phyloP scores from a whole-genome alignment of 2,888 invertebrate genomes.

The Matsumyia berberina region DNA sequence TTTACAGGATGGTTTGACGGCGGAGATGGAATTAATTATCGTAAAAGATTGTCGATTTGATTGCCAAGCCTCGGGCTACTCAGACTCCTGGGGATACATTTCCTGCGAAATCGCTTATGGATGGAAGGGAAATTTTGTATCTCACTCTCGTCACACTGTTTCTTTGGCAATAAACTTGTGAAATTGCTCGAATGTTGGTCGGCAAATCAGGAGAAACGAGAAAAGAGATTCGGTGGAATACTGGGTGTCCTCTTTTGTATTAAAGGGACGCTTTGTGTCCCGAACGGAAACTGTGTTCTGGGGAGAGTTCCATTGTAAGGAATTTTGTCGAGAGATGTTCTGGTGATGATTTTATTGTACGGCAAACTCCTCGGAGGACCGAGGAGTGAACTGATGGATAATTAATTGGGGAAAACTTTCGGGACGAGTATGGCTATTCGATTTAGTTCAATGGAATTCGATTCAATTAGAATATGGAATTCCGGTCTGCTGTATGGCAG shows the following conservation, averaged over 20 bases:
- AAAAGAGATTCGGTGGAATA: not conserved
- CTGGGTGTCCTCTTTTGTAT: slow-evolving; percentile 7
- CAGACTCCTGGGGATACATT: not conserved
- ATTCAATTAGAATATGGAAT: slow-evolving; percentile 27
- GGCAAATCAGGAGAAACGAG: not conserved
- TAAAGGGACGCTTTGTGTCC: slow-evolving; percentile 3
- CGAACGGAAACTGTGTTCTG: not conserved
- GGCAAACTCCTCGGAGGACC: not conserved
- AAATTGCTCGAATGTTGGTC: slow-evolving; percentile 3
- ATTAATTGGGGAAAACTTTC: slow-evolving; percentile 38
- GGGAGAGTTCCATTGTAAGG: not conserved
- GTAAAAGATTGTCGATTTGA: slow-evolving; percentile 60
- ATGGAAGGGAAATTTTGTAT: not conserved
- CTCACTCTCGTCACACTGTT: not conserved
- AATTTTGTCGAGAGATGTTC: not conserved
- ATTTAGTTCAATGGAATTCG: slow-evolving; percentile 10
- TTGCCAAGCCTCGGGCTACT: slow-evolving; percentile 13
- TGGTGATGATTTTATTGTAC: slow-evolving; percentile 14
- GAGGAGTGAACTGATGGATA: slow-evolving; percentile 28
- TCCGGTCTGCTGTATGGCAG: not conserved
- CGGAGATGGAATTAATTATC: slow-evolving; percentile 61
- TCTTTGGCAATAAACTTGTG: slow-evolving; percentile 3
- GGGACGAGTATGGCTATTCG: not conserved
- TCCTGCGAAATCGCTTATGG: not conserved
- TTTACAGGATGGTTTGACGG: slow-evolving; percentile 35